Conservation (phyloP, 2,888 invertebrate species). For the Watsonalla binaria region DNA sequence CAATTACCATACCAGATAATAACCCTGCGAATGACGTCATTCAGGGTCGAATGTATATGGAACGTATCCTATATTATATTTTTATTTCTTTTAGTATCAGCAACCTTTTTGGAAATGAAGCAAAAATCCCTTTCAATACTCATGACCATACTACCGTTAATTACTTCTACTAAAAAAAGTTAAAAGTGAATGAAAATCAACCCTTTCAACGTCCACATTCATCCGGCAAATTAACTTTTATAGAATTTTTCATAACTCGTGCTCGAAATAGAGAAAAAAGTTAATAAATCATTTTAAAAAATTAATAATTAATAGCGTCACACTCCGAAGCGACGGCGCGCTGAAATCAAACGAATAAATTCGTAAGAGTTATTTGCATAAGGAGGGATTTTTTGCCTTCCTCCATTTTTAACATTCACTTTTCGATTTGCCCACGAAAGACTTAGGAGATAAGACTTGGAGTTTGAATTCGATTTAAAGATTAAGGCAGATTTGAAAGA, state of each 20-base stretch:
- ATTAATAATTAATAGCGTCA: conserved; percentile 72
- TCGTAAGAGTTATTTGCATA: conserved; percentile 62
- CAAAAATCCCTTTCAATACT: conserved; percentile 28
- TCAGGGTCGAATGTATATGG: no score
- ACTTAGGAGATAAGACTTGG: conserved; percentile 28
- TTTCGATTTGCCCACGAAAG: conserved; percentile 40
- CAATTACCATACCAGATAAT: no score
- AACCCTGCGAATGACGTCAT: no score
- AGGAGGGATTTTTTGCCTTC: conserved; percentile 57
- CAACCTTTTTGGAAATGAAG: conserved; percentile 21
- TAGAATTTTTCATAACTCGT: conserved; percentile 58
- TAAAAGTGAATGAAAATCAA: conserved; percentile 22
- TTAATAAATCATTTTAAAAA: conserved; percentile 71
- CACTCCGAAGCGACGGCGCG: conserved; percentile 49
- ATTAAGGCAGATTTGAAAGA: no score
- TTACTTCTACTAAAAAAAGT: conserved; percentile 60
- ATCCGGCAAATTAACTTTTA: conserved; percentile 58
- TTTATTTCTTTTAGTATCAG: neutral
- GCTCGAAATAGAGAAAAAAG: conserved; percentile 33
- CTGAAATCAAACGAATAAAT: conserved; percentile 66
- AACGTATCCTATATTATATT: no score
- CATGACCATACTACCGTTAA: conserved; percentile 40
- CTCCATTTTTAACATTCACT: conserved; percentile 42
- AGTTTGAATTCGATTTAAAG: neutral
- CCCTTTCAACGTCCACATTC: conserved; percentile 61